Conservation (phyloP, 1,140 invertebrate genomes). For the Pseudomyrmex concolor region DNA sequence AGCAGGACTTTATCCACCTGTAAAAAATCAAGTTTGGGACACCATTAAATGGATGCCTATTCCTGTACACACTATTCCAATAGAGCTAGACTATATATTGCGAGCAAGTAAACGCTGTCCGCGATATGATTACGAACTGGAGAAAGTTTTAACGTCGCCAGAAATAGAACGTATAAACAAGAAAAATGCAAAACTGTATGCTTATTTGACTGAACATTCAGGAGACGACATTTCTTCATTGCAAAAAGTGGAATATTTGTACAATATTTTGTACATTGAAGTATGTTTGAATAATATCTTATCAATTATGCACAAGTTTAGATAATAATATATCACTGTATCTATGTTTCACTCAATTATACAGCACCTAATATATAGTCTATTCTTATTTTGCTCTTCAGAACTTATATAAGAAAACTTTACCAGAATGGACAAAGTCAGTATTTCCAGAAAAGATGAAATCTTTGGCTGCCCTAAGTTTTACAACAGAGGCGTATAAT, state of each 20-base stretch:
- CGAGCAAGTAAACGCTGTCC: slow-evolving; percentile 89
- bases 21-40: slow-evolving; percentile 88
- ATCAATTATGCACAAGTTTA: background rate
- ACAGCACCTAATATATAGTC: background rate
- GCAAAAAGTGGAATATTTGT: slow-evolving; percentile 87
- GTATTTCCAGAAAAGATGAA: slow-evolving; percentile 86
- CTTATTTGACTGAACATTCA: slow-evolving; percentile 87
- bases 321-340: background rate
- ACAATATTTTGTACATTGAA: slow-evolving; percentile 90
- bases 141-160: slow-evolving; percentile 86
- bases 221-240: slow-evolving; percentile 86
- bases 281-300: slow-evolving; percentile 71
- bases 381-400: slow-evolving; percentile 71
- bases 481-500: slow-evolving; percentile 84
- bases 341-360: background rate
- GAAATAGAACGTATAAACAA: slow-evolving; percentile 87
- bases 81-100: slow-evolving; percentile 88
- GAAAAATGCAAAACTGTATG: slow-evolving; percentile 88
- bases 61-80: slow-evolving; percentile 92
- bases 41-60: slow-evolving; percentile 94
- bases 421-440: slow-evolving; percentile 90
- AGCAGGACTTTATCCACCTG: slow-evolving; percentile 92
- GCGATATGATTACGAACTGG: slow-evolving; percentile 86
- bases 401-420: slow-evolving; percentile 88
- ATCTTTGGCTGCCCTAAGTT: slow-evolving; percentile 86